A percentile compares a stretch with the other conserved stretches of the same genome.
Conservation (phyloP, 2,113 vertebrate genomes). For the Anhinga anhinga region DNA sequence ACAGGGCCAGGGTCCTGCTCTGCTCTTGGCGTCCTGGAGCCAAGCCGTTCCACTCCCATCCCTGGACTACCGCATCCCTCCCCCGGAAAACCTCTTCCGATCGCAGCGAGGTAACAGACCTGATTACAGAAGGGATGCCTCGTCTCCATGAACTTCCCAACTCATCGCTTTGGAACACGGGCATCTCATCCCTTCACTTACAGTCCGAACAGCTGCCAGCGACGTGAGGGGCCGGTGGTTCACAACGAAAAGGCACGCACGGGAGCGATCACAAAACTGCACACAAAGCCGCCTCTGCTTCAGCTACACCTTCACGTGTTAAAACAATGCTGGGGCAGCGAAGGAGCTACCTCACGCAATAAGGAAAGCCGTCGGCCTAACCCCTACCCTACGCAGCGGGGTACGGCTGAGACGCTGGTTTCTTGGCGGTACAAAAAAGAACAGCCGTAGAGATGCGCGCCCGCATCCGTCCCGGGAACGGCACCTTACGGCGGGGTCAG, state of each 20-base stretch:
- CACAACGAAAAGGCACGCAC: background rate
- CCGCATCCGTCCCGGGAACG: background rate
- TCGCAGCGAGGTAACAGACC: background rate
- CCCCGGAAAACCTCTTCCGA: background rate
- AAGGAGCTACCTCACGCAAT: background rate
- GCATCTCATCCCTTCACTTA: background rate
- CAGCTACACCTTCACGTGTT: background rate
- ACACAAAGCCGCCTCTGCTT: conserved; percentile 4
- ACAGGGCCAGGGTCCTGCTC: background rate
- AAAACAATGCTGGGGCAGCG: background rate
- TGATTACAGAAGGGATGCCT: background rate
- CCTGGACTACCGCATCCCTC: background rate
- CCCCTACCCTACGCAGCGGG: rapidly evolving
- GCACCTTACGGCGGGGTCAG: background rate
- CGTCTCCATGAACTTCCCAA: background rate
- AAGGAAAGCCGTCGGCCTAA: background rate
- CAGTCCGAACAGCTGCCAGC: background rate
- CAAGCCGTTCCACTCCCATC: background rate
- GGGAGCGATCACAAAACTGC: background rate
- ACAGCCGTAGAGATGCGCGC: background rate
- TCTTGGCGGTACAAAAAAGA: background rate
- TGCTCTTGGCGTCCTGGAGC: background rate
- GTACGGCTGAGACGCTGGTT: background rate
- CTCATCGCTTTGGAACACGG: background rate
- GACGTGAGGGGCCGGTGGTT: background rate